Evolutionary conservation across 2,888 invertebrate species (phyloP).

Genomic region (Bellardia pandia): DNA sequence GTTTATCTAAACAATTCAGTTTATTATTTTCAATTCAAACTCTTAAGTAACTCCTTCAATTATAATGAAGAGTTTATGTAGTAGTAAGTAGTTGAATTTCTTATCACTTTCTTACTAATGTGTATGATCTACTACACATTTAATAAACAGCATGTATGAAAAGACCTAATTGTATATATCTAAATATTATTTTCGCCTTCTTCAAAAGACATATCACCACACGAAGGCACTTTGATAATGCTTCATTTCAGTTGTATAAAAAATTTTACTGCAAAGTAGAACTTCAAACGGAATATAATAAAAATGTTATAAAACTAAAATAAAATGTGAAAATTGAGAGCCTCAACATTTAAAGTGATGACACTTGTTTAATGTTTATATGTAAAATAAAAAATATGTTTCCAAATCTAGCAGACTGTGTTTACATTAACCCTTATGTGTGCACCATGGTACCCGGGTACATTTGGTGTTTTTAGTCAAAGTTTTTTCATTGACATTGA

Average conservation of each 20-base stretch:
- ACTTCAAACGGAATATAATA: conserved; percentile 1
- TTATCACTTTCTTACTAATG: not conserved
- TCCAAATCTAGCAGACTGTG: conserved; percentile 13
- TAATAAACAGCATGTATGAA: not conserved
- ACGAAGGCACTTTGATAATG: conserved; percentile 19
- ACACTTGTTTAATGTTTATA: conserved; percentile 1
- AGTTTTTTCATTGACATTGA: too few species aligned
- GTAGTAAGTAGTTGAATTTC: not conserved
- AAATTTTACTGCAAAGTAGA: not conserved
- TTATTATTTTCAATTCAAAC: not conserved
- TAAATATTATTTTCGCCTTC: not conserved
- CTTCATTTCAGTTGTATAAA: conserved; percentile 3
- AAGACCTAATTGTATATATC: not conserved
- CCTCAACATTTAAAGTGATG: conserved; percentile 17
- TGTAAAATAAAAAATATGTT: not conserved
- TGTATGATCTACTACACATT: not conserved
- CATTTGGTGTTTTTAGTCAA: too few species aligned
- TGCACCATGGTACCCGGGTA: too few species aligned
- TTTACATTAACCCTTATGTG: too few species aligned
- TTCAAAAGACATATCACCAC: conserved; percentile 11
- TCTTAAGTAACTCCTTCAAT: not conserved
- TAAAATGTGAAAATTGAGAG: not conserved
- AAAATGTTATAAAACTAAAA: conserved; percentile 6
- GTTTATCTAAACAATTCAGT: too few species aligned
- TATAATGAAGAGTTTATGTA: not conserved